Percentiles rank a stretch among this genome's conserved stretches.
Evolutionary conservation across 1,140 invertebrate genomes (phyloP).

Genomic region (Philaenus spumarius): DNA sequence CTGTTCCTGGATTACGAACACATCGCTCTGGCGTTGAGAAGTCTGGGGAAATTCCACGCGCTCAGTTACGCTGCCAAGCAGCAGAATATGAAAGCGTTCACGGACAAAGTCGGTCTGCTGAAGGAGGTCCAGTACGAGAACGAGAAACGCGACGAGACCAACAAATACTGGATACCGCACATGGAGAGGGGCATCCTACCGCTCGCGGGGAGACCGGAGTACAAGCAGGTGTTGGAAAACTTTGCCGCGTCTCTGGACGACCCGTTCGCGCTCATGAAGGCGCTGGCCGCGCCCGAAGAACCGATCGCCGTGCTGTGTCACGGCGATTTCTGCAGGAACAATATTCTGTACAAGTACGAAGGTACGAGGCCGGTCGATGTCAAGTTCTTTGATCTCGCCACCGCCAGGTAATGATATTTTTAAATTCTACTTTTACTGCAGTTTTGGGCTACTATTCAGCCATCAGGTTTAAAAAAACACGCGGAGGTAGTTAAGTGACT

Average conservation of each 20-base stretch:
- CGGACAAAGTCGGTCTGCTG: slow-evolving; percentile 27
- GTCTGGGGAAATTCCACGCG: slow-evolving; percentile 40
- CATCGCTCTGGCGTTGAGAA: slow-evolving; percentile 32
- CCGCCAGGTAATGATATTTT: slow-evolving; percentile 32
- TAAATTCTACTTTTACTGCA: too few species aligned
- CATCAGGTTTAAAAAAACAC: too few species aligned
- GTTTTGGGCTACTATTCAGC: too few species aligned
- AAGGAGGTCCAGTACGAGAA: slow-evolving; percentile 18
- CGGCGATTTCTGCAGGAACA: slow-evolving; percentile 50
- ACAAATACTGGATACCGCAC: neutral
- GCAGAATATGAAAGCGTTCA: slow-evolving; percentile 30
- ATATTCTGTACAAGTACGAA: slow-evolving; percentile 43
- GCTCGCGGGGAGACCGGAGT: neutral
- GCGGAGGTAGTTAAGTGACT: too few species aligned
- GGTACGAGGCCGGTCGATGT: slow-evolving; percentile 24
- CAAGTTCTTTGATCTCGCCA: slow-evolving; percentile 41
- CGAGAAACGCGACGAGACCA: neutral
- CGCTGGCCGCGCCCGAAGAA: slow-evolving; percentile 25
- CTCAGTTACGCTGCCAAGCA: slow-evolving; percentile 36
- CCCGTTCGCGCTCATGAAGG: neutral
- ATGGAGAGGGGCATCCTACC: slow-evolving; percentile 4
- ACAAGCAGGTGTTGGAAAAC: neutral
- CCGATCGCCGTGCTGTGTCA: slow-evolving; percentile 44
- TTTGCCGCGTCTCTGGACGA: neutral
- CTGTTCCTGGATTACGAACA: slow-evolving; percentile 31